Base-by-base conservation (phyloP, 2,888 invertebrate species). In the Spodoptera littoralis region DNA sequence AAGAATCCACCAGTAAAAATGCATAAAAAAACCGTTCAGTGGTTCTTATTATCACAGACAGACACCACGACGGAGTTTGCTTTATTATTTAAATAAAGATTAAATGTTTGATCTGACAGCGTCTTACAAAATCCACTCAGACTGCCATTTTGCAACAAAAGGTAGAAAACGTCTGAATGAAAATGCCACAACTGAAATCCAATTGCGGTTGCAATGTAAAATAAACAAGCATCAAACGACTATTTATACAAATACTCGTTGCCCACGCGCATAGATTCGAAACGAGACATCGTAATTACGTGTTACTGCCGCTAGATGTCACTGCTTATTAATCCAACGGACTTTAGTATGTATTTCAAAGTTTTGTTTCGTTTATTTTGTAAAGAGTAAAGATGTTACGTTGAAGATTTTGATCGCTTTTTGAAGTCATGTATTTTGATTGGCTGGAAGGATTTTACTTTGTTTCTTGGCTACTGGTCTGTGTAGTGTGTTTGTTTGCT, bases 281-380 rank as follows among this genome's bases (percentile, higher is more conserved):
- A 67, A 48, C 27, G 67, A 60, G 62, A 67, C 70, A 60, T 52
- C 48, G 55, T 77, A 67, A 80, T 80, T 65, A 70, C 59, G 12
- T 53, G 60, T 73, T 67, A 73, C 51, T 55, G 46, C 70, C 80
- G 58, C 54, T 76, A 79, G 77, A 62, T 76, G 80, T 73, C 77
- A 73, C 64, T 65, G 54, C 49, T 50, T 51, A 50, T 73, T 69
- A 58, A 79, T 79, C 57, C 63, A 54, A 70, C 54, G 56, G 50
- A 49, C 9, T n/a, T 1, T 11, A 3, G 27, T 49, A 6, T 60
- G 42, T 43, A 69, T 54, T 22, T 69, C 27, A 52, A 55, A 53
- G n/a, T 27, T 24, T 9, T 22, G 36, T 42, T 42, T 46, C 11
- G n/a, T 27, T 1, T 22, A n/a, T 50, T 22, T 50, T 57, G 12